phyloP scores from a whole-genome alignment of 1,140 invertebrate genomes.

The Littorina saxatilis region DNA sequence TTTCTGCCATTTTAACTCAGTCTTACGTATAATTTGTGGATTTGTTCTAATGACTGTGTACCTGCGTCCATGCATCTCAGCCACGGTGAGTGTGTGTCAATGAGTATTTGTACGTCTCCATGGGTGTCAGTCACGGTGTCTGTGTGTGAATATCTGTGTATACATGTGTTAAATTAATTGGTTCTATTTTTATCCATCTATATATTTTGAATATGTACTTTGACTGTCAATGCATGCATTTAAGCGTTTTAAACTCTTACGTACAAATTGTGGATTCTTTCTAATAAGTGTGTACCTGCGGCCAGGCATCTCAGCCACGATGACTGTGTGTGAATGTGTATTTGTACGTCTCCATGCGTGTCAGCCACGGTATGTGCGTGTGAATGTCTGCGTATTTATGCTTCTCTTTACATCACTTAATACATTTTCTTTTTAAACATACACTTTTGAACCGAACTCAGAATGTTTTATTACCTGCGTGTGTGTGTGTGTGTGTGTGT shows the following conservation, averaged over 20 bases:
- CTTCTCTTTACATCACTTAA: too few relatives aligned
- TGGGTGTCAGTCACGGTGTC: too few relatives aligned
- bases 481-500: conserved; percentile 1
- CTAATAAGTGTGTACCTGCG: neutral
- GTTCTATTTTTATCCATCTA: too few relatives aligned
- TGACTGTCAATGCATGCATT: neutral
- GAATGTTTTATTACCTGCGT: neutral
- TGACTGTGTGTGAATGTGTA: neutral
- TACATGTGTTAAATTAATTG: neutral
- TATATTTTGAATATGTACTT: too few relatives aligned
- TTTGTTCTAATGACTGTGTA: neutral
- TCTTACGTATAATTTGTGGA: too few relatives aligned
- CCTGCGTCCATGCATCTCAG: neutral
- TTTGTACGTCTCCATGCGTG: neutral
- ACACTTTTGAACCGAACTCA: too few relatives aligned
- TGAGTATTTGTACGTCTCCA: too few relatives aligned
- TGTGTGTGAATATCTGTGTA: neutral
- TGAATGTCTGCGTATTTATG: neutral
- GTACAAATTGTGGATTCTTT: too few relatives aligned
- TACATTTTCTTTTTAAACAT: too few relatives aligned
- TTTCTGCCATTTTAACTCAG: neutral
- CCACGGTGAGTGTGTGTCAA: too few relatives aligned
- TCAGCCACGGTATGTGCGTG: neutral
- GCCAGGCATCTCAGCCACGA: neutral
- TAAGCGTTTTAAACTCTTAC: too few relatives aligned